phyloP scores from a whole-genome alignment of 2,888 invertebrate genomes.

The Stenurella melanura region DNA sequence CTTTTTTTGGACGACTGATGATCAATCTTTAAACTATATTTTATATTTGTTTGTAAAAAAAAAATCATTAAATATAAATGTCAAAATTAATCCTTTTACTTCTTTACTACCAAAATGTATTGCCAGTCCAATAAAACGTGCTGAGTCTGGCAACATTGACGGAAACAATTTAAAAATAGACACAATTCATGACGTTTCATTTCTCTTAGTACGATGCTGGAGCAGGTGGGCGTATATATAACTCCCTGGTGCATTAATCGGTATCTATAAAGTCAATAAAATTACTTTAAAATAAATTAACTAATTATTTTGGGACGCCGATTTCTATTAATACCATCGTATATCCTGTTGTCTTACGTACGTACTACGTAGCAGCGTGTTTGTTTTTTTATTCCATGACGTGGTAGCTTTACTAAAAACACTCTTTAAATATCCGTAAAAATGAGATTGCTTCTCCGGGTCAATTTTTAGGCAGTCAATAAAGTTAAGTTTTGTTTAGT shows the following conservation, averaged over 20 bases:
- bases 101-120: too few species aligned
- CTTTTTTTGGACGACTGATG: too few species aligned
- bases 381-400: slow-evolving; percentile 21
- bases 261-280: slow-evolving; percentile 7
- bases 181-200: background rate
- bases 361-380: slow-evolving; percentile 14
- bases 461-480: background rate
- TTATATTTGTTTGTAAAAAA: too few species aligned
- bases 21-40: too few species aligned
- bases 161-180: slow-evolving; percentile 1
- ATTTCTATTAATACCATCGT: slow-evolving; percentile 22
- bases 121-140: background rate
- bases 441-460: background rate
- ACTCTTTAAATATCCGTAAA: background rate
- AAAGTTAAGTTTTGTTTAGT: background rate
- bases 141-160: background rate
- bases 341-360: slow-evolving; percentile 24
- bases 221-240: slow-evolving; percentile 10
- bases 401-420: background rate
- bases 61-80: too few species aligned
- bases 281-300: slow-evolving; percentile 8
- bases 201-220: background rate
- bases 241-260: background rate
- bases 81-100: too few species aligned
- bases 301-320: slow-evolving; percentile 12